These are phyloP conservation scores for Ophioderma brevispina DNA, from an alignment of 35 echinoderm and acorn worm species.

Conservation along the genomic window DNA sequence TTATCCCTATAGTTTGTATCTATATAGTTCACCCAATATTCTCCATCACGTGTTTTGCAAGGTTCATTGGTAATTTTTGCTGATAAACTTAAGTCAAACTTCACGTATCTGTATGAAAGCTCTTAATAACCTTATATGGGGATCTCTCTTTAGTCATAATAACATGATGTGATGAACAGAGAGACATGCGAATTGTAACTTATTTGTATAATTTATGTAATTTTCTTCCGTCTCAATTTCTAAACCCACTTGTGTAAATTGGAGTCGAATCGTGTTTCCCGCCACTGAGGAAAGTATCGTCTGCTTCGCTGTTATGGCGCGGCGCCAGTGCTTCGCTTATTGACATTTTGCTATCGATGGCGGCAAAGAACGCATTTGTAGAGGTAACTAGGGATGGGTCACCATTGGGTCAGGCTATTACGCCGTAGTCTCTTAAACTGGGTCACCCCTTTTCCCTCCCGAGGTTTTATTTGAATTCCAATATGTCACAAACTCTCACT, in stretches of 20 bases:
- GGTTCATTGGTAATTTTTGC: too few species aligned
- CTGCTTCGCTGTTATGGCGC: not conserved
- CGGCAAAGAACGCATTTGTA: not conserved
- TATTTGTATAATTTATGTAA: constrained; percentile 12
- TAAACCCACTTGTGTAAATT: constrained; percentile 10
- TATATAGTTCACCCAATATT: too few species aligned
- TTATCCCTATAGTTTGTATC: too few species aligned
- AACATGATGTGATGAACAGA: not conserved
- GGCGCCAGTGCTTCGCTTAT: not conserved
- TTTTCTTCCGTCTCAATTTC: constrained; percentile 6
- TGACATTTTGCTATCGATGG: constrained; percentile 13
- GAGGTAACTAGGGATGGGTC: not conserved
- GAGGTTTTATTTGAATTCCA: not conserved
- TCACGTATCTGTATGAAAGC: too few species aligned
- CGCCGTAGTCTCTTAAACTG: not conserved
- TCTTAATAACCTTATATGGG: too few species aligned
- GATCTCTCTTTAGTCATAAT: too few species aligned
- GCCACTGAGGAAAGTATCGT: not conserved
- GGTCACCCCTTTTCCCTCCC: not conserved
- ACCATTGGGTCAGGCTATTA: not conserved
- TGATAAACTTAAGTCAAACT: too few species aligned
- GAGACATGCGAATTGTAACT: not conserved
- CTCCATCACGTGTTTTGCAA: too few species aligned
- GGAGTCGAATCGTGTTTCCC: not conserved
- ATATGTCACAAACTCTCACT: not conserved